These are phyloP conservation scores for Mustelus asterias DNA, from an alignment of 2,113 vertebrate genomes.

Conservation along the genomic window DNA sequence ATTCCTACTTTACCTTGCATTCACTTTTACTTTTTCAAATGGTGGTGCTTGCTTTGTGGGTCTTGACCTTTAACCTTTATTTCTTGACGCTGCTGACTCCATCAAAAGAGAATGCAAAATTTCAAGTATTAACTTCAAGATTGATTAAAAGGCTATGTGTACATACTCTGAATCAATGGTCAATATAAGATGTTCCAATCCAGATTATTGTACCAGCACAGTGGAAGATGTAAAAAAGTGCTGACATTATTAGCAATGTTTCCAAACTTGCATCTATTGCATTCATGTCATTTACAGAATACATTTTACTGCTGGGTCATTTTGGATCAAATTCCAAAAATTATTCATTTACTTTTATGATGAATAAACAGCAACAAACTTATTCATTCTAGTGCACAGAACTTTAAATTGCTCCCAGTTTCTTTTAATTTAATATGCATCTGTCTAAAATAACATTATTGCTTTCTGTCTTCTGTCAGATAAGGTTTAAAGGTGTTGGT, in stretches of 20 bases:
- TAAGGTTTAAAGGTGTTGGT: neutral
- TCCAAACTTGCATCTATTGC: neutral
- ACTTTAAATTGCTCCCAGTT: neutral
- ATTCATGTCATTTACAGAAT: neutral
- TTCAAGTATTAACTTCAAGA: neutral
- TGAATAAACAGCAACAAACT: neutral
- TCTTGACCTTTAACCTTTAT: neutral
- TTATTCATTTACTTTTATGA: conserved; percentile 1
- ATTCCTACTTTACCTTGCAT: neutral
- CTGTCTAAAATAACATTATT: neutral
- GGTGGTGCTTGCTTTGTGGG: neutral
- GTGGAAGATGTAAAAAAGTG: neutral
- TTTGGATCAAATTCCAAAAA: neutral
- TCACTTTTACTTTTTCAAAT: neutral
- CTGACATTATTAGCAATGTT: neutral
- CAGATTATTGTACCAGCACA: neutral
- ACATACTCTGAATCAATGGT: neutral
- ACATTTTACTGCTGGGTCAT: neutral
- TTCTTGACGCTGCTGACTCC: neutral
- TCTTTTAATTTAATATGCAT: neutral
- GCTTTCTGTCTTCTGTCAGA: neutral
- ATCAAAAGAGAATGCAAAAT: neutral
- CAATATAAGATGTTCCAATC: neutral
- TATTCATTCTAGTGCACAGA: neutral
- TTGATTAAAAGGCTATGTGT: neutral